phyloP scores from a whole-genome alignment of 2,797 vertebrate species.

The Lates japonicus region DNA sequence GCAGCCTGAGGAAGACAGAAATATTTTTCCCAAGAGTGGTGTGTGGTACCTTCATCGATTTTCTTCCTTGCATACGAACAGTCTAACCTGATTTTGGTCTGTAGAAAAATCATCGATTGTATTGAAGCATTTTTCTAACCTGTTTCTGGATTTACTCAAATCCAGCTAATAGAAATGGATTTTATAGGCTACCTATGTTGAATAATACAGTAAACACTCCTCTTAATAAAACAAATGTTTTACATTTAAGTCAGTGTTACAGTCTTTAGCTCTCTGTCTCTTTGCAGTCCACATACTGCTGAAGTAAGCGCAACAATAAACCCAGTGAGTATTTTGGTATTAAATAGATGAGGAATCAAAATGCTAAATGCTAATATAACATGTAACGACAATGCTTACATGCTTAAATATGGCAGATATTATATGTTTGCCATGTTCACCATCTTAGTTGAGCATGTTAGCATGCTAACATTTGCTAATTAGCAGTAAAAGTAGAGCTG shows the following conservation, averaged over 20 bases:
- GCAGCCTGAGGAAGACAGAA: background rate
- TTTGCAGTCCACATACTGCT: background rate
- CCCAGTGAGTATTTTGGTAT: background rate
- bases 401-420: background rate
- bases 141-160: constrained; percentile 9
- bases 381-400: background rate
- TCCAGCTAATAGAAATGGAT: constrained; percentile 7
- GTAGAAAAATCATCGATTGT: constrained; percentile 11
- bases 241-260: background rate
- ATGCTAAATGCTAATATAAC: background rate
- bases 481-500: background rate
- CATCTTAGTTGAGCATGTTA: background rate
- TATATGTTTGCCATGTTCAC: background rate
- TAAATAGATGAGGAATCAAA: background rate
- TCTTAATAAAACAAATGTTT: background rate
- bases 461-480: background rate
- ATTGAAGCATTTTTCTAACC: background rate
- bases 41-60: constrained; percentile 32
- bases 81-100: constrained; percentile 17
- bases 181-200: background rate
- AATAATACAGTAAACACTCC: background rate
- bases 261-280: background rate
- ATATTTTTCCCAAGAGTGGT: background rate
- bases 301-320: background rate
- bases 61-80: constrained; percentile 40